Percentiles rank a stretch among this genome's conserved stretches.
Evolutionary conservation across 2,113 vertebrate genomes (phyloP).

Genomic region (Rhinogobius similis): DNA sequence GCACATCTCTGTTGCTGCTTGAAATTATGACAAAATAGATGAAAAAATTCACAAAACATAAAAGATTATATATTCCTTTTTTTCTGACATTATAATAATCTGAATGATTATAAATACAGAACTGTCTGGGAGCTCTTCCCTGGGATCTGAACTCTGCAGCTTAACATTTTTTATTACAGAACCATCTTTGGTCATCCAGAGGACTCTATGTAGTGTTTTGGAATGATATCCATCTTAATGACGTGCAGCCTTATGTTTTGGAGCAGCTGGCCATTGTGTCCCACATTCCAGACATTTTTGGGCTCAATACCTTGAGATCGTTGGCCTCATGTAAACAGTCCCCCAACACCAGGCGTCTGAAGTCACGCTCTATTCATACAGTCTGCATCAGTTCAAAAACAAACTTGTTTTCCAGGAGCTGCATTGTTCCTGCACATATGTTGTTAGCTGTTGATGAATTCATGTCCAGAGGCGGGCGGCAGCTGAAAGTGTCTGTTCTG

Average conservation of each 20-base stretch:
- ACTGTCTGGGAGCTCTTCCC: neutral
- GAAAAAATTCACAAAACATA: neutral
- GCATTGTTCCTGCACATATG: conserved; percentile 56
- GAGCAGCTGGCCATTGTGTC: conserved; percentile 20
- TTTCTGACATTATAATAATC: neutral
- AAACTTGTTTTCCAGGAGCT: conserved; percentile 53
- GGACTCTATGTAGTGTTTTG: neutral
- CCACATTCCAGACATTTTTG: conserved; percentile 56
- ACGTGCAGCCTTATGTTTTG: conserved; percentile 14
- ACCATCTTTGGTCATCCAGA: neutral
- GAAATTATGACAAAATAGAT: neutral
- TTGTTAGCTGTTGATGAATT: conserved; percentile 48
- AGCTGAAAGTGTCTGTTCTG: conserved; percentile 37
- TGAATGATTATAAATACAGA: no score
- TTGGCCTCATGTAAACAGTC: conserved; percentile 37
- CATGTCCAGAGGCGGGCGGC: conserved; percentile 1
- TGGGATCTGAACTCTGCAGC: neutral
- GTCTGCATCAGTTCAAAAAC: conserved; percentile 42
- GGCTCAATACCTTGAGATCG: conserved; percentile 37
- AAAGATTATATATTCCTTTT: neutral
- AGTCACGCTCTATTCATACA: conserved; percentile 53
- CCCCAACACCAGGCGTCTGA: conserved; percentile 21
- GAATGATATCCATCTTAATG: neutral
- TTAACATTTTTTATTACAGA: neutral
- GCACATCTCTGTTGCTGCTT: neutral